Conservation (phyloP, 2,113 vertebrate species). For the Macquaria australasica region DNA sequence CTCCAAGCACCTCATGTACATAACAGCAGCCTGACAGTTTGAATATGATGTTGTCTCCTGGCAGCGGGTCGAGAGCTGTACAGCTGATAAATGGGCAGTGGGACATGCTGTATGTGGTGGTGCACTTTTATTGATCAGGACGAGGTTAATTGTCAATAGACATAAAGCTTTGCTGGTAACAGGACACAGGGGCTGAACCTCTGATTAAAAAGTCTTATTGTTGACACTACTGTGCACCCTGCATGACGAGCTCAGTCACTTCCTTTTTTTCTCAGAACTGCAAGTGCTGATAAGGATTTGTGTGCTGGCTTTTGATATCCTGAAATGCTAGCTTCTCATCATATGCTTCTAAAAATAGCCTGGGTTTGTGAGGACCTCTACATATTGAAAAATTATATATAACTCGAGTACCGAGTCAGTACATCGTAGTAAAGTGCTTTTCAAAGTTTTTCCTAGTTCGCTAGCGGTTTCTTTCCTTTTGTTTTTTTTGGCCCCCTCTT, state of each 20-base stretch:
- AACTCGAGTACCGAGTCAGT: too few relatives aligned
- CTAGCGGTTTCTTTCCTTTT: too few relatives aligned
- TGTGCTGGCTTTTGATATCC: neutral
- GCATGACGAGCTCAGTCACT: neutral
- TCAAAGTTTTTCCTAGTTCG: too few relatives aligned
- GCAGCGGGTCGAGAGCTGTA: neutral
- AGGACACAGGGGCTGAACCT: neutral
- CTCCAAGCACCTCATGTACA: neutral
- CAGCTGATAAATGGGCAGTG: conserved; percentile 36
- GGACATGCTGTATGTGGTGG: neutral
- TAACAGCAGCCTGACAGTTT: conserved; percentile 20
- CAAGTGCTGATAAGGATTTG: neutral
- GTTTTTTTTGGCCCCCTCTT: too few relatives aligned
- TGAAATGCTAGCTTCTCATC: neutral
- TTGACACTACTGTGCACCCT: neutral
- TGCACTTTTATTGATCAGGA: conserved; percentile 53
- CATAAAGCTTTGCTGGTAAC: conserved; percentile 10
- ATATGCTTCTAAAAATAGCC: neutral
- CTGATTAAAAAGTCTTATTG: neutral
- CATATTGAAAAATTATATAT: too few relatives aligned
- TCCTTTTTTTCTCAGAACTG: neutral
- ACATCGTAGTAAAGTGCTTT: too few relatives aligned
- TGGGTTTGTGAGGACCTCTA: neutral
- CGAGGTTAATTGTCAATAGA: conserved; percentile 14
- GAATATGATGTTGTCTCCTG: conserved; percentile 12